Evolutionary conservation across 1,140 invertebrate genomes (phyloP).

Genomic region (Atta cephalotes): DNA sequence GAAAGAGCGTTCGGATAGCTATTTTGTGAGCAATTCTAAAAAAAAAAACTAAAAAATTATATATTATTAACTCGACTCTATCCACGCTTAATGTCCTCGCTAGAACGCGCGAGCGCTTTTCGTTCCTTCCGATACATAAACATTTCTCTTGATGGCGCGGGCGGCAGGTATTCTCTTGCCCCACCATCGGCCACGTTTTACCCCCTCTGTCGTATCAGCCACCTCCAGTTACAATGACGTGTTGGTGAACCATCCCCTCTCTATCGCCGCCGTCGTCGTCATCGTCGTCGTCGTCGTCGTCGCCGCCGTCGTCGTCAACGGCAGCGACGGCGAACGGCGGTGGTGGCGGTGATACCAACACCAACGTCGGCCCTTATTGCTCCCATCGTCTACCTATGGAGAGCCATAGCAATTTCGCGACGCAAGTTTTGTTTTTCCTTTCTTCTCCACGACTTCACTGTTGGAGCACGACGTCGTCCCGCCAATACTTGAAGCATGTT

Average conservation of each 20-base stretch:
- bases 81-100: background rate
- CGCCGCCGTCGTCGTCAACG: constrained; percentile 35
- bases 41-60: background rate
- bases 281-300: constrained; percentile 13
- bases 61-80: background rate
- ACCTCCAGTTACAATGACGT: constrained; percentile 58
- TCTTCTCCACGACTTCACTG: background rate
- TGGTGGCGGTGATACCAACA: constrained; percentile 36
- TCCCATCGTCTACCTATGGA: constrained; percentile 50
- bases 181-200: constrained; percentile 5
- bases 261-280: constrained; percentile 40
- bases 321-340: background rate
- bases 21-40: background rate
- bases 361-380: constrained; percentile 31
- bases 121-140: constrained; percentile 80
- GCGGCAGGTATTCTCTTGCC: constrained; percentile 63
- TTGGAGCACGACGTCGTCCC: constrained; percentile 6
- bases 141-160: constrained; percentile 69
- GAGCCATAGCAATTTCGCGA: constrained; percentile 52
- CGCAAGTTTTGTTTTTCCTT: constrained; percentile 29
- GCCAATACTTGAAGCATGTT: constrained; percentile 25
- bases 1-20: background rate
- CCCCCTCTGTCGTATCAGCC: constrained; percentile 44
- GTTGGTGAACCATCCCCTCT: constrained; percentile 58
- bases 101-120: constrained; percentile 57